Conservation (phyloP, 2,797 vertebrate genomes). For the Karalla daura region DNA sequence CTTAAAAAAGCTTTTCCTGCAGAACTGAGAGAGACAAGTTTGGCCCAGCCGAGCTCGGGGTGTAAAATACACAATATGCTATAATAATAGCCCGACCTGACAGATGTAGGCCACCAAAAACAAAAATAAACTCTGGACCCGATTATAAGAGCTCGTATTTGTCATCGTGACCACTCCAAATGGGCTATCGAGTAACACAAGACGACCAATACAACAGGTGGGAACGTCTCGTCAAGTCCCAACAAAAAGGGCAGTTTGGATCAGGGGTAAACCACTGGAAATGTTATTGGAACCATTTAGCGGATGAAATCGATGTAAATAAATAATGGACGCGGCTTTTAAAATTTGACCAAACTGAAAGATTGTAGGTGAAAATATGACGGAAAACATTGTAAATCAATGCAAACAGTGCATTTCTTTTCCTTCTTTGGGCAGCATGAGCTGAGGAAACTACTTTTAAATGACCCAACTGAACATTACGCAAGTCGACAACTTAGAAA, state of each 20-base stretch:
- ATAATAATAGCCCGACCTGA: not conserved
- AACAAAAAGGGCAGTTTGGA: not conserved
- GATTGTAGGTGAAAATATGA: too few species aligned
- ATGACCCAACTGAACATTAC: conserved; percentile 34
- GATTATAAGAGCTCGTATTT: not conserved
- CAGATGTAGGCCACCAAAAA: not conserved
- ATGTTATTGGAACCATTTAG: too few species aligned
- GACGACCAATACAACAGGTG: not conserved
- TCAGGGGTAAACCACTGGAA: too few species aligned
- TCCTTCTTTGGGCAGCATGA: not conserved
- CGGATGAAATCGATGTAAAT: too few species aligned
- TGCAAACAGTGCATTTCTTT: not conserved
- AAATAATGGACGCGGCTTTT: not conserved
- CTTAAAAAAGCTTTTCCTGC: not conserved
- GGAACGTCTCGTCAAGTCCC: not conserved
- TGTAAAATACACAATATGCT: too few species aligned
- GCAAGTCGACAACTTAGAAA: conserved; percentile 46
- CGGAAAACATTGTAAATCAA: not conserved
- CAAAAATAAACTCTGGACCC: not conserved
- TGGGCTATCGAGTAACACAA: not conserved
- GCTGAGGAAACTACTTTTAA: not conserved
- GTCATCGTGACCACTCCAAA: not conserved
- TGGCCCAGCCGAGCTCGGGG: too few species aligned
- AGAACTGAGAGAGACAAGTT: not conserved
- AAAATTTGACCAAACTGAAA: not conserved